Evolutionary conservation across 2,888 invertebrate species (phyloP).

Genomic region (Horisme vitalbata): DNA sequence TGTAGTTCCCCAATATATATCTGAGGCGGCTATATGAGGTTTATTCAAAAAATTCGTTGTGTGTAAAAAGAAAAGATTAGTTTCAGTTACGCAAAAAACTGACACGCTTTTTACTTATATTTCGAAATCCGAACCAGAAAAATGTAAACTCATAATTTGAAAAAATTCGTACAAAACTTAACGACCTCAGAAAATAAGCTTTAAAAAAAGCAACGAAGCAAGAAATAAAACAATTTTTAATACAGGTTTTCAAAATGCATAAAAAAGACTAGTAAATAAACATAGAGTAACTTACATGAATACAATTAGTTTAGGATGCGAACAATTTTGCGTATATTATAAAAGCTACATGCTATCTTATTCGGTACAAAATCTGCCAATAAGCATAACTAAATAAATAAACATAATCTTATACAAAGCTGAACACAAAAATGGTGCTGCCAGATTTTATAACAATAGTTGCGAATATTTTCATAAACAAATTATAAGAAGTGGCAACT

Average conservation of each 20-base stretch:
- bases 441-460: constrained; percentile 24
- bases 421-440: constrained; percentile 19
- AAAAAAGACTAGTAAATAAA: neutral
- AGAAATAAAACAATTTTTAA: neutral
- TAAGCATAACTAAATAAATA: constrained; percentile 11
- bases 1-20: no score
- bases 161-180: no score
- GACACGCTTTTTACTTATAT: no score
- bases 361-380: neutral
- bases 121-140: no score
- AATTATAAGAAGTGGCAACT: constrained; percentile 22
- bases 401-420: constrained; percentile 8
- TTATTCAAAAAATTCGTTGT: no score
- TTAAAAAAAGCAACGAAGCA: neutral
- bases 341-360: constrained; percentile 9
- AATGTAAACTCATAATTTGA: no score
- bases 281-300: neutral
- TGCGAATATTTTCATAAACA: constrained; percentile 1
- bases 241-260: neutral
- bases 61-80: no score
- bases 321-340: neutral
- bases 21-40: no score
- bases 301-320: neutral
- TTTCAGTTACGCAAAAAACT: no score
- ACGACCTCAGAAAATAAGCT: neutral